Conservation (phyloP, 2,797 vertebrate species). For the Rhinichthys osculus region DNA sequence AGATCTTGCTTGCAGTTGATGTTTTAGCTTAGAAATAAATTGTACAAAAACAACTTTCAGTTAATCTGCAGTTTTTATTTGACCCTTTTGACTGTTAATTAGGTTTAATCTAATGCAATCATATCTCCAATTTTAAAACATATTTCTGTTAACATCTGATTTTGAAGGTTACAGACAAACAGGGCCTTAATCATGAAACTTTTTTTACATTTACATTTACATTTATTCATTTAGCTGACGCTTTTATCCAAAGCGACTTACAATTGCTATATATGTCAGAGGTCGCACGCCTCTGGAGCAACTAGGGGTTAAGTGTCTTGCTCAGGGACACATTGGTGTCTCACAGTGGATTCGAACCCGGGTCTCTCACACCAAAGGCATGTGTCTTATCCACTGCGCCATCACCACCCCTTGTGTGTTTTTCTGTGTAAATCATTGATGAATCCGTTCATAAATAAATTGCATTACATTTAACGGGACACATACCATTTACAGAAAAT, state of each 20-base stretch:
- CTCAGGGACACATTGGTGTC: too few relatives aligned
- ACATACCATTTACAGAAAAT: not conserved
- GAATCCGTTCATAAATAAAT: not conserved
- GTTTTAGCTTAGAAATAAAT: not conserved
- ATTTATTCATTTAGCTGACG: too few relatives aligned
- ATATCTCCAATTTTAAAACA: not conserved
- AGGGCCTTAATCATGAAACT: not conserved
- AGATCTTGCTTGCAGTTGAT: constrained; percentile 3
- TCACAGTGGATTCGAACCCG: too few relatives aligned
- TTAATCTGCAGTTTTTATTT: constrained; percentile 9
- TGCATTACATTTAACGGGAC: not conserved
- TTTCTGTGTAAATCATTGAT: not conserved
- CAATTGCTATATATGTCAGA: too few relatives aligned
- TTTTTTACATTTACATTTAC: too few relatives aligned
- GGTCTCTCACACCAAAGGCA: too few relatives aligned
- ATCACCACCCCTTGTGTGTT: too few relatives aligned
- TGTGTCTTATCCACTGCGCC: too few relatives aligned
- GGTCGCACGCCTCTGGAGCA: too few relatives aligned
- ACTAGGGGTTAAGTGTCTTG: too few relatives aligned
- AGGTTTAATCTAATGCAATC: not conserved
- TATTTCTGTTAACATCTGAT: not conserved
- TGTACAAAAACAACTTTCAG: not conserved
- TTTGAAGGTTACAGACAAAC: not conserved
- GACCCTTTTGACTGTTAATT: constrained; percentile 10
- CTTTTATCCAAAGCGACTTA: too few relatives aligned